Base-by-base conservation (phyloP, 1,140 invertebrate species). In the Brachionus paranguensis region DNA sequence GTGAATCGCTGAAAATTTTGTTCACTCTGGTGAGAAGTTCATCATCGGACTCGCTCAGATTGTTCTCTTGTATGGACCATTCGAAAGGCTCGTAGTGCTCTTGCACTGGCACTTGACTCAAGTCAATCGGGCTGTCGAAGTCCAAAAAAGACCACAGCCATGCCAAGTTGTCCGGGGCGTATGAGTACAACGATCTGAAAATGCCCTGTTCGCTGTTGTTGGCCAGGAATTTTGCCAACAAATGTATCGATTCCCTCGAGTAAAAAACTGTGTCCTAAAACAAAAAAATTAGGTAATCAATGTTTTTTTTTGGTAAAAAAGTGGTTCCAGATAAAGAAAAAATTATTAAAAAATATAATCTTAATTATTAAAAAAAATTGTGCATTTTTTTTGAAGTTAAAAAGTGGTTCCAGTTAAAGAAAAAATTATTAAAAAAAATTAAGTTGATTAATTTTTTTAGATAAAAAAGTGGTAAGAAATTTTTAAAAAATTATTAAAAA, bases 81-180 rank as follows among this genome's bases (percentile, higher is more conserved):
- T 76, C 72, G 41, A 81, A 68, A 27, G 78, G 10, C 41, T 60
- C 64, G 27, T 81, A 68, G 7, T 60, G 43, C 3, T 60, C 78
- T 64, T 81, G 78, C 4, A 43, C 37, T 12, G 53, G 53, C 11
- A 81, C 43, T 64, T 64, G 78, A 47, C 50, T 64, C 53, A 81
- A 43, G n/a, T 81, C 78, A 68, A 81, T 81, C n/a, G 53, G 53
- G 14, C 11, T 68, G n/a, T 81, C 78, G 11, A 43, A 81, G 33
- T 81, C 78, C n/a, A 81, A 81, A 81, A 81, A 81, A 12, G 78
- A 60, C 78, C 78, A 81, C 53, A 81, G 41, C 78, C 78, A 81
- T n/a, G 78, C 78, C 53, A 81, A 81, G 41, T 81, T 81, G 53
- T 81, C 78, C 43, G 78, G 78, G 8, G 78, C 78, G 20, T 81